Evolutionary conservation across 2,888 invertebrate species (phyloP).

Genomic region (Ypsolopha scabrella): DNA sequence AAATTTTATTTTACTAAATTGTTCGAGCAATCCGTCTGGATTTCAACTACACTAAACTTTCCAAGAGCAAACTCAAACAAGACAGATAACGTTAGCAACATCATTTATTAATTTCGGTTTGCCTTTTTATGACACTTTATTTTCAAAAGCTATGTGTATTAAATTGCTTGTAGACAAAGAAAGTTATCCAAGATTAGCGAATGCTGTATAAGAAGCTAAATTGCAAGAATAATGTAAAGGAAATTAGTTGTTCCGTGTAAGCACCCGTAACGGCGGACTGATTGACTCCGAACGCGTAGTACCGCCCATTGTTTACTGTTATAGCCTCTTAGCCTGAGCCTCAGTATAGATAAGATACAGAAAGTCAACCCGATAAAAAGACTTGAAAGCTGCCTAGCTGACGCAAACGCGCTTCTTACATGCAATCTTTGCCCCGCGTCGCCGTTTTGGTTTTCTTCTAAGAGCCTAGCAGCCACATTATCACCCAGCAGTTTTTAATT

Average conservation of each 20-base stretch:
- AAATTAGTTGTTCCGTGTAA: slow-evolving; percentile 6
- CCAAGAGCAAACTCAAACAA: too few relatives aligned
- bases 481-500: too few relatives aligned
- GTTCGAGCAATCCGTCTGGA: too few relatives aligned
- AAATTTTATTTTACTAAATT: too few relatives aligned
- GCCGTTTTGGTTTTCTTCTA: neutral
- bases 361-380: neutral
- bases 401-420: neutral
- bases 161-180: too few relatives aligned
- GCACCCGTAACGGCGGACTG: slow-evolving; percentile 9
- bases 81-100: too few relatives aligned
- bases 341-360: neutral
- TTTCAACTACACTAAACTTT: too few relatives aligned
- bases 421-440: neutral
- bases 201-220: neutral
- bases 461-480: too few relatives aligned
- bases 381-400: neutral
- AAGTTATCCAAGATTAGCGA: too few relatives aligned
- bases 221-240: slow-evolving; percentile 3
- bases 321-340: neutral
- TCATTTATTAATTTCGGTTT: too few relatives aligned
- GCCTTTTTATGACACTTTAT: too few relatives aligned
- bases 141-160: too few relatives aligned
- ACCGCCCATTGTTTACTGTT: slow-evolving; percentile 13
- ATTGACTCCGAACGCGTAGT: slow-evolving; percentile 10